A percentile compares a stretch with the other conserved stretches of the same genome.
phyloP scores from a whole-genome alignment of 2,797 vertebrate species.

The Coracias cyanogaster region DNA sequence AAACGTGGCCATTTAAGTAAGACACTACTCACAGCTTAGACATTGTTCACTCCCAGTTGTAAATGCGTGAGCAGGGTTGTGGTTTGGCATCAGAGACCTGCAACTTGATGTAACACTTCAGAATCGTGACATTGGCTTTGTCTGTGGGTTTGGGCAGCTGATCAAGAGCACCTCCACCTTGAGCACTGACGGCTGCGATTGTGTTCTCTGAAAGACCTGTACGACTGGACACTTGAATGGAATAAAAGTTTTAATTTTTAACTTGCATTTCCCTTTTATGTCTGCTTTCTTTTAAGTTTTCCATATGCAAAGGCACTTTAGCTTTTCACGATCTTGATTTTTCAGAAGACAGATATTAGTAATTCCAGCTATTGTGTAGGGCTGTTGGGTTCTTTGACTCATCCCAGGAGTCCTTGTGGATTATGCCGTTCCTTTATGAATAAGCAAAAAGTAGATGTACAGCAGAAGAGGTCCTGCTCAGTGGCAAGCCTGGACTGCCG shows the following conservation, averaged over 20 bases:
- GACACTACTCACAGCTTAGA: constrained; percentile 31
- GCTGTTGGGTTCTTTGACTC: background rate
- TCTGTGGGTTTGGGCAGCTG: constrained; percentile 20
- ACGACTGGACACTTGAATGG: constrained; percentile 32
- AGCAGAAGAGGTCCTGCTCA: background rate
- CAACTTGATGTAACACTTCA: background rate
- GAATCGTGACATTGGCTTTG: background rate
- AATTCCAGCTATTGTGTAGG: background rate
- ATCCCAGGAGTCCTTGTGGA: background rate
- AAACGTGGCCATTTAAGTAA: background rate
- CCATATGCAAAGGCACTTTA: background rate
- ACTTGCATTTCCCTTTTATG: constrained; percentile 19
- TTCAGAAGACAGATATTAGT: background rate
- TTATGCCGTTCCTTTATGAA: background rate
- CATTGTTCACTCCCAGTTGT: constrained; percentile 10
- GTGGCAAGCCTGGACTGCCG: background rate
- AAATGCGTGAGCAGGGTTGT: background rate
- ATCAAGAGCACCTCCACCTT: constrained; percentile 17
- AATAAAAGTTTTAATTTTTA: constrained; percentile 58
- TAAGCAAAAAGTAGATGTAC: background rate
- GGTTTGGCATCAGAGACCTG: constrained; percentile 1
- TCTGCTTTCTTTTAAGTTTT: background rate
- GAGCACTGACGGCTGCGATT: constrained; percentile 21
- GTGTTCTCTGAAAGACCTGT: constrained; percentile 33
- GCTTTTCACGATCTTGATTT: background rate